Conservation (phyloP, 2,888 invertebrate species). For the Platycnemis pennipes region DNA sequence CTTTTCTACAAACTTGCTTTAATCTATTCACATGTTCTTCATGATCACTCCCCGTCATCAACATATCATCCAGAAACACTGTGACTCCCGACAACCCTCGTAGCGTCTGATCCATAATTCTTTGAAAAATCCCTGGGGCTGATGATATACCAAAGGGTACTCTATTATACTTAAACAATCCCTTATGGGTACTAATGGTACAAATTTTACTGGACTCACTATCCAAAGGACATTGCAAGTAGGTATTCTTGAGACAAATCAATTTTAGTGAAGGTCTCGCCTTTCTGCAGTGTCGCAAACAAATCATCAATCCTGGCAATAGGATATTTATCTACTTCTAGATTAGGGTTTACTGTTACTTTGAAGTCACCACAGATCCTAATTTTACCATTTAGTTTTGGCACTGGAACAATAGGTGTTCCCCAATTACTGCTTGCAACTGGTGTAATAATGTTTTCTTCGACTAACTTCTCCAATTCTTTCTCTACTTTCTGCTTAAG, state of each 20-base stretch:
- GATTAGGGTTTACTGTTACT: neutral
- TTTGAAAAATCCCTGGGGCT: neutral
- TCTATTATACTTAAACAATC: neutral
- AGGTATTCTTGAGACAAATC: neutral
- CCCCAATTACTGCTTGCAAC: neutral
- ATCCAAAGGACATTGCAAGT: neutral
- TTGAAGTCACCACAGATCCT: conserved; percentile 2
- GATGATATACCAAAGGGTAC: neutral
- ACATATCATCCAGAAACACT: neutral
- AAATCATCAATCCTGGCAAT: neutral
- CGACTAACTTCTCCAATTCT: neutral
- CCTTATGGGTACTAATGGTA: neutral
- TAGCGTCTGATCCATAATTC: neutral
- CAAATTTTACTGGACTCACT: neutral
- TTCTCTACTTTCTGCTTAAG: neutral
- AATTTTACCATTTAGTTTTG: conserved; percentile 6
- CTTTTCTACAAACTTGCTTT: too few relatives aligned
- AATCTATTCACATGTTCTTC: neutral
- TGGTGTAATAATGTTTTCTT: neutral
- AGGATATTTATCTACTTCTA: conserved; percentile 2
- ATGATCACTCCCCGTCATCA: neutral
- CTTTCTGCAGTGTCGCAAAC: too few relatives aligned
- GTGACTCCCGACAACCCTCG: neutral
- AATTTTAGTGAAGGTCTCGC: neutral
- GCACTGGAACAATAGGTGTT: neutral